Base-by-base conservation (phyloP, 53 echinoderm and acorn worm genomes). In the Echinarachnius parma region DNA sequence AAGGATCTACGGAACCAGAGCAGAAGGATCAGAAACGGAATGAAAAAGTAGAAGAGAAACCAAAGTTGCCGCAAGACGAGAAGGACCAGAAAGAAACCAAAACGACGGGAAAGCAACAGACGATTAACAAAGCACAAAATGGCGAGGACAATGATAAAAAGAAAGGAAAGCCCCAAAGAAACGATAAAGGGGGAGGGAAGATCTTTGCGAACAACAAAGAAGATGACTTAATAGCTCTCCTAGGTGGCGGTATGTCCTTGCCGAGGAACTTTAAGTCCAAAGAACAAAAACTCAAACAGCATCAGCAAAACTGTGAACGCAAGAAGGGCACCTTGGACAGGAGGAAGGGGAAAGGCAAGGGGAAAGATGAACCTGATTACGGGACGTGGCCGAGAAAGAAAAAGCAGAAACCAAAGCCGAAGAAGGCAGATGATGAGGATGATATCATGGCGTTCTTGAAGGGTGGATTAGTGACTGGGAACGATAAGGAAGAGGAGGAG, bases 391-490 rank as follows among this genome's bases (percentile, higher is more conserved):
- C 68, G n/a, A 83, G 31, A 52, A 78, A 48, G 34, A 77, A 59
- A 49, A 66, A 69, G 14, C 32, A 57, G 0, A 48, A 67, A 21
- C 10, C 23, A 15, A 34, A 75, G 30, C 21, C 13, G 9, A 44
- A 53, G 21, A 62, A 80, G 39, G 60, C 48, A 28, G 75, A 80
- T 53, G 83, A 90, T 9, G 84, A 87, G 30, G 84, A 90, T 49
- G 94, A 94, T 48, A 64, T 90, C 36, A 75, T 90, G 79, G 75
- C 78, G 20, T 59, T 87, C 28, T 50, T 87, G 31, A 81, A 63
- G 28, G 82, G 82, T 42, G 87, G 79, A 21, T 21, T 65, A 34
- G 59, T 60, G 46, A 54, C 77, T 22, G 64, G 62, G 28, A 57
- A 48, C 23, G 61, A 61, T 2, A 44, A 42, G 15, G 77, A 77